Evolutionary conservation across 2,888 invertebrate genomes (phyloP).

Genomic region (Crematogaster levior): DNA sequence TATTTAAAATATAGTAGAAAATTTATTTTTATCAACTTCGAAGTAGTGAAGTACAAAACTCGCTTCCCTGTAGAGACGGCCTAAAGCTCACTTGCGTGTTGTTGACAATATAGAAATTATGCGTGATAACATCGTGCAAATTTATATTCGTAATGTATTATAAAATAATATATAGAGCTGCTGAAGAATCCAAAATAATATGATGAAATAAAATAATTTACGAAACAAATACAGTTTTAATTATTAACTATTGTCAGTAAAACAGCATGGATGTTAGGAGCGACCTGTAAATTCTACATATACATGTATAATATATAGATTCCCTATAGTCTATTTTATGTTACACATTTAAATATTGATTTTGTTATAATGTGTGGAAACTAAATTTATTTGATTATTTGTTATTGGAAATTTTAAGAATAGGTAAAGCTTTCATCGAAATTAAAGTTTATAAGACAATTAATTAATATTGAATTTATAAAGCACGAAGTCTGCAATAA

Average conservation of each 20-base stretch:
- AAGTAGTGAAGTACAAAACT: not conserved
- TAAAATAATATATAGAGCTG: not conserved
- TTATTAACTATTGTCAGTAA: not conserved
- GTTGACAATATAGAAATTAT: slow-evolving; percentile 20
- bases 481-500: no score
- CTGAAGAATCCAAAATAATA: not conserved
- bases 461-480: no score
- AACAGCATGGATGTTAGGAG: not conserved
- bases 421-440: no score
- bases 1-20: not conserved
- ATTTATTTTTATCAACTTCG: not conserved
- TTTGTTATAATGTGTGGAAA: no score
- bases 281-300: no score
- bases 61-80: not conserved
- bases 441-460: no score
- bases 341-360: no score
- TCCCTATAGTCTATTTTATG: no score
- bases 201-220: not conserved
- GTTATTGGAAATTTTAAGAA: no score
- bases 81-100: not conserved
- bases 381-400: no score
- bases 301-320: no score
- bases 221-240: not conserved
- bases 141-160: not conserved
- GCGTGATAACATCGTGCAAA: not conserved